Conservation (phyloP, 2,888 invertebrate species). For the Azorinus chamasolen region DNA sequence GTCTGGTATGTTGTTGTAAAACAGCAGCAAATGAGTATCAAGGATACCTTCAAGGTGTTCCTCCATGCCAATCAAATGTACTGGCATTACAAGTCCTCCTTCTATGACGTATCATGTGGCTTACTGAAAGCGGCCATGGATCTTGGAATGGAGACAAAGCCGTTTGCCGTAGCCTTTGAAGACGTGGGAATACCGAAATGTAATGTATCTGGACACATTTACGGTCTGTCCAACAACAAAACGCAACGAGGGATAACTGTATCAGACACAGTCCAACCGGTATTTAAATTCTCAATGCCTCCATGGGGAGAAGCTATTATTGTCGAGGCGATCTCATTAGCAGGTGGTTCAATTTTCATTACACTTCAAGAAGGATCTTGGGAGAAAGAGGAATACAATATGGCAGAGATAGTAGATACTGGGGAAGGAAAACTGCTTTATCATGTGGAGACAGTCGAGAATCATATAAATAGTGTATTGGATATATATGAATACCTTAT, state of each 20-base stretch:
- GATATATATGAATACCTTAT: too few relatives aligned
- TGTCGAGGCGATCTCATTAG: neutral
- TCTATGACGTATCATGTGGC: constrained; percentile 71
- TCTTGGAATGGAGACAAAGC: constrained; percentile 56
- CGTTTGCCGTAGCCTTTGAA: constrained; percentile 64
- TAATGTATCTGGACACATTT: constrained; percentile 56
- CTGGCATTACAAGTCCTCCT: constrained; percentile 67
- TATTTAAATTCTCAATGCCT: constrained; percentile 63
- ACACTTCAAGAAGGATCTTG: neutral
- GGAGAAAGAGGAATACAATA: neutral
- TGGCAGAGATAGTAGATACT: too few relatives aligned
- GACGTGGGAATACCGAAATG: constrained; percentile 70
- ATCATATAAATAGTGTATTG: too few relatives aligned
- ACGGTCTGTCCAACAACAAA: constrained; percentile 52
- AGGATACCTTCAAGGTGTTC: constrained; percentile 64
- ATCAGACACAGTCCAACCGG: constrained; percentile 48
- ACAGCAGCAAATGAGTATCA: constrained; percentile 52
- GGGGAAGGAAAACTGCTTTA: too few relatives aligned
- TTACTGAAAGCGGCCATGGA: constrained; percentile 72
- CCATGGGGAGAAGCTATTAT: constrained; percentile 40
- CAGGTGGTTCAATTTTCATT: neutral
- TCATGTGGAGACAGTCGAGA: too few relatives aligned
- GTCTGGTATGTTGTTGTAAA: constrained; percentile 68
- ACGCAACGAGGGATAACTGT: constrained; percentile 48
- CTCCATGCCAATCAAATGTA: constrained; percentile 72